Conservation (phyloP, 2,888 invertebrate genomes). For the Schrankia costaestrigalis region DNA sequence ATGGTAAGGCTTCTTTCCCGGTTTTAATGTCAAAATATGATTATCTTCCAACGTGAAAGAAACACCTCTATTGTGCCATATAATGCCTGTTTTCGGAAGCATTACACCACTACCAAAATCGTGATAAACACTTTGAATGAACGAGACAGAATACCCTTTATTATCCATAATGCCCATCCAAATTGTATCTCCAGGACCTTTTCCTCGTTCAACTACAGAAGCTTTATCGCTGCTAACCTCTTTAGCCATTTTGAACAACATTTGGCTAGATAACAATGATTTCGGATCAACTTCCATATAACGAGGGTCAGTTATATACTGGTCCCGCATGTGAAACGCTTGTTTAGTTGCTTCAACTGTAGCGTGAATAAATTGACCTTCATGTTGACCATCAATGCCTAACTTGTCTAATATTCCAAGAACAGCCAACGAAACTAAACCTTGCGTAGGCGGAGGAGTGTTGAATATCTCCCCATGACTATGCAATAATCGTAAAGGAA, state of each 20-base stretch:
- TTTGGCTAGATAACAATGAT: constrained; percentile 42
- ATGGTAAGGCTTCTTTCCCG: constrained; percentile 68
- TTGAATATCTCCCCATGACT: constrained; percentile 59
- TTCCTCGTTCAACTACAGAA: constrained; percentile 38
- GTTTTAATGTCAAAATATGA: constrained; percentile 49
- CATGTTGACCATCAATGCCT: constrained; percentile 54
- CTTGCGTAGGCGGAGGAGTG: constrained; percentile 71
- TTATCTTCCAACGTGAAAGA: constrained; percentile 50
- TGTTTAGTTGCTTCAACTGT: constrained; percentile 64
- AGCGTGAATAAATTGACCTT: constrained; percentile 61
- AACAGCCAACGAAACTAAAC: constrained; percentile 58
- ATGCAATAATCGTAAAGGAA: constrained; percentile 54
- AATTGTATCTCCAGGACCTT: constrained; percentile 63
- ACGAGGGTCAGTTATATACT: constrained; percentile 61
- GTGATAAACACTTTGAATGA: constrained; percentile 66
- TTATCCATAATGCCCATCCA: constrained; percentile 72
- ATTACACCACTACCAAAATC: constrained; percentile 61
- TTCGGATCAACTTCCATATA: constrained; percentile 56
- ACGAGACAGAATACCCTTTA: constrained; percentile 69
- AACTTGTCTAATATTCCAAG: constrained; percentile 63
- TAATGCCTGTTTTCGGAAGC: constrained; percentile 63
- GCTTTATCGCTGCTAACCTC: constrained; percentile 45
- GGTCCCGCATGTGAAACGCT: constrained; percentile 51
- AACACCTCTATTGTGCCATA: constrained; percentile 68
- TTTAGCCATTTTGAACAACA: constrained; percentile 50